These are phyloP conservation scores for Heloderma charlesbogerti DNA, from an alignment of 2,113 vertebrate species.

Conservation along the genomic window DNA sequence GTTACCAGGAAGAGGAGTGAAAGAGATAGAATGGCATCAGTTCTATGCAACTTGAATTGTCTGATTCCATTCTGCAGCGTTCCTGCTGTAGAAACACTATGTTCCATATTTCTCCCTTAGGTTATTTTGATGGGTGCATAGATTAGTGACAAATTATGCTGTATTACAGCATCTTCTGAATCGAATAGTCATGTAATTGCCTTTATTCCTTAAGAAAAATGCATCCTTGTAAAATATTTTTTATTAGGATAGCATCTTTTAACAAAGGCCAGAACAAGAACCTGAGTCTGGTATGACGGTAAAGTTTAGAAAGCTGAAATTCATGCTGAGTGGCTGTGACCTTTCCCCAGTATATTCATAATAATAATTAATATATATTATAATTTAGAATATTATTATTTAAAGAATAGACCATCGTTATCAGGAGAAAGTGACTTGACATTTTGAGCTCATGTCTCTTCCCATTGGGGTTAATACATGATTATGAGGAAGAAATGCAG, in stretches of 20 bases:
- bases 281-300: background rate
- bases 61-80: background rate
- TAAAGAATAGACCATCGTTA: background rate
- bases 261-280: background rate
- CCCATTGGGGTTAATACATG: background rate
- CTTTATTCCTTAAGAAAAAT: background rate
- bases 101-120: background rate
- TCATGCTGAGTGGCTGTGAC: background rate
- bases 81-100: background rate
- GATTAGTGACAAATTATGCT: background rate
- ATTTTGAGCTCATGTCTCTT: background rate
- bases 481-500: background rate
- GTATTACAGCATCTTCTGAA: background rate
- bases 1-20: background rate
- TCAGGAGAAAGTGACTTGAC: background rate
- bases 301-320: background rate
- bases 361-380: background rate
- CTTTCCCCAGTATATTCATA: background rate
- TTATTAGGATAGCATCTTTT: background rate
- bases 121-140: background rate
- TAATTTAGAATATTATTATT: conserved; percentile 1
- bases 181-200: background rate
- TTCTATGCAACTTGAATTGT: background rate
- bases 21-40: background rate
- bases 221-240: background rate